Conservation (phyloP, 2,797 vertebrate species). For the Manis javanica region DNA sequence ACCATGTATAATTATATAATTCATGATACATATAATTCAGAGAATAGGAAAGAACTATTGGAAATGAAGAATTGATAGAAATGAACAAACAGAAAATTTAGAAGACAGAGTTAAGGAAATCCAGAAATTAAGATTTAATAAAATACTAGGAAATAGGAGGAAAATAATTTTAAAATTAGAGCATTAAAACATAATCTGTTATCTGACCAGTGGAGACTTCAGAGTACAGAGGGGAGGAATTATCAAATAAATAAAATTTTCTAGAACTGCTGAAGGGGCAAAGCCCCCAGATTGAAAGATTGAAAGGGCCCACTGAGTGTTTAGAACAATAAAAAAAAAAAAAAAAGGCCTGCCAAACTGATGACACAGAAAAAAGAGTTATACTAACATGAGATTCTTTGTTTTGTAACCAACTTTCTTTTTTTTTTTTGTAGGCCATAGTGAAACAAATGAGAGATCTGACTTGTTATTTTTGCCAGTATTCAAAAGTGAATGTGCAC, state of each 20-base stretch:
- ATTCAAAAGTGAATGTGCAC: background rate
- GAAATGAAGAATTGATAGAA: background rate
- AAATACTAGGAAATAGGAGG: background rate
- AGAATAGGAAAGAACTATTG: background rate
- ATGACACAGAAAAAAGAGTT: background rate
- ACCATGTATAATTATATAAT: background rate
- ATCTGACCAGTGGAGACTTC: background rate
- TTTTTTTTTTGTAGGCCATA: background rate
- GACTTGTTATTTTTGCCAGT: background rate
- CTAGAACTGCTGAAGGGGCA: background rate
- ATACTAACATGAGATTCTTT: background rate
- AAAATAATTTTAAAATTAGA: background rate
- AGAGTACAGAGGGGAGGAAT: background rate
- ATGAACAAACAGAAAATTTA: background rate
- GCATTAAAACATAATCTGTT: background rate
- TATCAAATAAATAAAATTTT: background rate
- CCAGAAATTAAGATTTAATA: background rate
- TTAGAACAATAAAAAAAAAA: background rate
- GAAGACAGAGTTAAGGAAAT: background rate
- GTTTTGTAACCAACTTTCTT: background rate
- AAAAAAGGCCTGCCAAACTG: background rate
- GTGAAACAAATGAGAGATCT: background rate
- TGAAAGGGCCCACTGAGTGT: background rate
- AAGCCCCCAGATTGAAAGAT: background rate
- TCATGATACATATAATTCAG: background rate